These are phyloP conservation scores for Boloria selene DNA, from an alignment of 2,888 invertebrate species.

Conservation along the genomic window DNA sequence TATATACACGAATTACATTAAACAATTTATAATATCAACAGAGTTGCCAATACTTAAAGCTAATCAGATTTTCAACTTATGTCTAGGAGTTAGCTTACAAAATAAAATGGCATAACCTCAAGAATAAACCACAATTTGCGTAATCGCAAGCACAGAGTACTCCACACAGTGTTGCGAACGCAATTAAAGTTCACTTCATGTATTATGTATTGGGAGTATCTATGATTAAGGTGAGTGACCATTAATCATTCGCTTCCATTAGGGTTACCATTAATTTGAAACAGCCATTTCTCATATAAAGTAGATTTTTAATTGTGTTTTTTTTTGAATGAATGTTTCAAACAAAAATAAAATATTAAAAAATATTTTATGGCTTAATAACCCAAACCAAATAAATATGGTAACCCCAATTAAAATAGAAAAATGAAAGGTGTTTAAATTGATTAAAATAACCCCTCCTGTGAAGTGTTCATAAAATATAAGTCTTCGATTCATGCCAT, in stretches of 20 bases:
- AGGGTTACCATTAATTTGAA: slow-evolving; percentile 28
- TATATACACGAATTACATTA: slow-evolving; percentile 55
- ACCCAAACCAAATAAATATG: too few relatives aligned
- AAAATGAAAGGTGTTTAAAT: slow-evolving; percentile 20
- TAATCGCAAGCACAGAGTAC: not conserved
- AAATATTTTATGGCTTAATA: too few relatives aligned
- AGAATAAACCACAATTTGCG: slow-evolving; percentile 2
- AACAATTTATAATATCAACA: slow-evolving; percentile 67
- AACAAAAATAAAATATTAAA: not conserved
- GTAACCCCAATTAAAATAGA: slow-evolving; percentile 5
- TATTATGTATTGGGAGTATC: slow-evolving; percentile 23
- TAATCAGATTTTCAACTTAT: slow-evolving; percentile 52
- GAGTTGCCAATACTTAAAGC: slow-evolving; percentile 48
- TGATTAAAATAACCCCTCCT: slow-evolving; percentile 2
- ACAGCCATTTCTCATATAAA: not conserved
- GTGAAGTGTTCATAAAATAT: slow-evolving; percentile 6
- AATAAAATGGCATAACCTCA: slow-evolving; percentile 36
- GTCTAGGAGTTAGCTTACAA: slow-evolving; percentile 34
- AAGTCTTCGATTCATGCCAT: slow-evolving; percentile 47
- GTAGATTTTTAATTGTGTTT: not conserved
- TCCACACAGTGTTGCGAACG: slow-evolving; percentile 16
- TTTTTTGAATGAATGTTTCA: not conserved
- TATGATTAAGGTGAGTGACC: slow-evolving; percentile 18
- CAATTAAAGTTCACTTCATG: slow-evolving; percentile 24
- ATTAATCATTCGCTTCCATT: slow-evolving; percentile 56